A percentile compares a stretch with the other conserved stretches of the same genome.
These are phyloP conservation scores for Clangula hyemalis DNA, from an alignment of 2,797 vertebrate species.

Conservation along the genomic window DNA sequence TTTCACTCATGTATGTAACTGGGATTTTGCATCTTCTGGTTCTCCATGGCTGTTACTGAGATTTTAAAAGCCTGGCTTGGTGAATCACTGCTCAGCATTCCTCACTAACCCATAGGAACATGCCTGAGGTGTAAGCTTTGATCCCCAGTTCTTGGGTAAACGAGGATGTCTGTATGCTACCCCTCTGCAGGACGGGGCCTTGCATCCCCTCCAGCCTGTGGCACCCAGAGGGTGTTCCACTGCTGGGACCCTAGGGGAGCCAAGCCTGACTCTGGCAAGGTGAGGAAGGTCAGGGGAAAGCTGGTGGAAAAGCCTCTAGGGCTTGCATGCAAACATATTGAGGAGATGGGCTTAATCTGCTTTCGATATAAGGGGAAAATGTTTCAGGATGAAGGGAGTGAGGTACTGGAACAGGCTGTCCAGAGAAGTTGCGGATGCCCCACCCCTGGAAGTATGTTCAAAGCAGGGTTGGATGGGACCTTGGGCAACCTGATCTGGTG, in stretches of 20 bases:
- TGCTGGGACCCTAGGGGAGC: background rate
- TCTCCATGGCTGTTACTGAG: background rate
- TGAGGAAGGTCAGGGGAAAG: background rate
- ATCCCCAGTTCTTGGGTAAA: background rate
- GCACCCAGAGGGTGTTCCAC: background rate
- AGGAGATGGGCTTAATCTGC: background rate
- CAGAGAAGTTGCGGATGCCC: background rate
- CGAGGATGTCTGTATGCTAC: rapidly evolving
- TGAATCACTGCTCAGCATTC: background rate
- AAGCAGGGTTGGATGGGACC: background rate
- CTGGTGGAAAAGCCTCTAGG: background rate
- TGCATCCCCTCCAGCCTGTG: rapidly evolving
- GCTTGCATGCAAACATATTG: rapidly evolving
- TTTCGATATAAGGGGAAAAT: background rate
- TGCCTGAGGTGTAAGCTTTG: background rate
- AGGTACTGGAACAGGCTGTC: background rate
- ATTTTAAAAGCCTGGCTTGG: background rate
- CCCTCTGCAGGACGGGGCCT: background rate
- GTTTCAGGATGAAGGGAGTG: background rate
- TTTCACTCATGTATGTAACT: background rate
- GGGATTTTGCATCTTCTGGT: background rate
- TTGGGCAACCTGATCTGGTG: background rate
- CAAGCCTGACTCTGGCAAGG: background rate
- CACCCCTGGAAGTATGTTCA: background rate
- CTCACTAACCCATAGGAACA: background rate